Evolutionary conservation across 2,797 vertebrate genomes (phyloP).

Genomic region (Pagetopsis macropterus): DNA sequence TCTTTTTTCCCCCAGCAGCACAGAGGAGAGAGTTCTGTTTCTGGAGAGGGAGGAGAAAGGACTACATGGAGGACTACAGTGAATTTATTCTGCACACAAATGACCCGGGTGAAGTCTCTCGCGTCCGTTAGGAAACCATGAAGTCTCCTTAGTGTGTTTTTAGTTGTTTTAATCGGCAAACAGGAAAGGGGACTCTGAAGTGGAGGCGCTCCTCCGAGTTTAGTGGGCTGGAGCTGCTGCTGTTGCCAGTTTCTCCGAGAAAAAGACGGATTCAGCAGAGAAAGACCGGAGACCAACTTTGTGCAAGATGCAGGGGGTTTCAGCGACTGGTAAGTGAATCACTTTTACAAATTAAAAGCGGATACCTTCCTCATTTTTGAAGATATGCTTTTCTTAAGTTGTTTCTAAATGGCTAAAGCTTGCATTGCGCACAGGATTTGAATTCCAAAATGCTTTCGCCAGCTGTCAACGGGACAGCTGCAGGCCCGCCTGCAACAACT

Average conservation of each 20-base stretch:
- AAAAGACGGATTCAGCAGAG: constrained; percentile 51
- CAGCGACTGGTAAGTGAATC: constrained; percentile 77
- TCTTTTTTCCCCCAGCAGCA: constrained; percentile 55
- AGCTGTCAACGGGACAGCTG: constrained; percentile 79
- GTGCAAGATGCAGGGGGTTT: constrained; percentile 80
- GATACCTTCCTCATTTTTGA: background rate
- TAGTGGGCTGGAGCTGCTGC: constrained; percentile 46
- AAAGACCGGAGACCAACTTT: constrained; percentile 51
- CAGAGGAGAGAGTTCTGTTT: constrained; percentile 67
- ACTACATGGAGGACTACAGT: constrained; percentile 60
- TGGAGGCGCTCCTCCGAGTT: constrained; percentile 59
- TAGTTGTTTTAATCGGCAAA: constrained; percentile 14
- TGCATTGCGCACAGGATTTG: constrained; percentile 62
- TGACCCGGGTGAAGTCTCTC: constrained; percentile 36
- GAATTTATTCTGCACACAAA: constrained; percentile 31
- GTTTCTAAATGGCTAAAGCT: constrained; percentile 47
- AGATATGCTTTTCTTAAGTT: constrained; percentile 18
- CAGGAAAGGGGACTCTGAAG: constrained; percentile 47
- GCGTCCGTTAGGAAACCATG: constrained; percentile 35
- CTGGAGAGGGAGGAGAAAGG: constrained; percentile 70
- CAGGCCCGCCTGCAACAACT: constrained; percentile 55
- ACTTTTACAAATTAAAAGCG: background rate
- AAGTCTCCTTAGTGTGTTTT: constrained; percentile 40
- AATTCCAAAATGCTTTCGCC: constrained; percentile 68
- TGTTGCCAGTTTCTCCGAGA: constrained; percentile 48